phyloP scores from a whole-genome alignment of 2,797 vertebrate genomes.

The Eleutherodactylus coqui region DNA sequence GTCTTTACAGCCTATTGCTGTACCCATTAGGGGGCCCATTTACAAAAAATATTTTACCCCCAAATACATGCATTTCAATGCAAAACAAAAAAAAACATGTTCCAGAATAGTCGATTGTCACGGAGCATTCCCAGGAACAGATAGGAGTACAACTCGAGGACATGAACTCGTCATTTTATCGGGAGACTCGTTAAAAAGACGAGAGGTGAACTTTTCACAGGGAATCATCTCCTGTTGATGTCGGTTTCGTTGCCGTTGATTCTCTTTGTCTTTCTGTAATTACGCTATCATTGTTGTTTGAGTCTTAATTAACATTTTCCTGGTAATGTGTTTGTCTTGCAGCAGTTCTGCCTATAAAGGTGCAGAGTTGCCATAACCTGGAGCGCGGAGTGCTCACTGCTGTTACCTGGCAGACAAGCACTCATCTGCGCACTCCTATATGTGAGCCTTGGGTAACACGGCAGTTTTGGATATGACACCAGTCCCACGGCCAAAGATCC shows the following conservation, averaged over 20 bases:
- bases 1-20: too few species aligned
- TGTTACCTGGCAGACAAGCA: background rate
- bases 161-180: background rate
- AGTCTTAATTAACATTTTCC: slow-evolving; percentile 23
- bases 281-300: background rate
- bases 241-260: background rate
- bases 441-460: background rate
- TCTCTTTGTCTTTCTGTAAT: slow-evolving; percentile 11
- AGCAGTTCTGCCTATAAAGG: slow-evolving; percentile 1
- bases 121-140: too few species aligned
- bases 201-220: background rate
- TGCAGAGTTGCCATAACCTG: background rate
- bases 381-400: background rate
- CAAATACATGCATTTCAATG: too few species aligned
- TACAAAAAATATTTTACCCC: too few species aligned
- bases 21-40: too few species aligned
- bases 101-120: too few species aligned
- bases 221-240: background rate
- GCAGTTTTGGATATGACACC: too few species aligned
- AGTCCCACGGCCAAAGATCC: too few species aligned
- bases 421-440: background rate
- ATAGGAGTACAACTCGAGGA: too few species aligned
- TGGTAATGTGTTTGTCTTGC: slow-evolving; percentile 14
- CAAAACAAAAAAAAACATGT: too few species aligned
- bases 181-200: background rate